phyloP scores from a whole-genome alignment of 2,797 vertebrate genomes.

The Psittacula derbiana region DNA sequence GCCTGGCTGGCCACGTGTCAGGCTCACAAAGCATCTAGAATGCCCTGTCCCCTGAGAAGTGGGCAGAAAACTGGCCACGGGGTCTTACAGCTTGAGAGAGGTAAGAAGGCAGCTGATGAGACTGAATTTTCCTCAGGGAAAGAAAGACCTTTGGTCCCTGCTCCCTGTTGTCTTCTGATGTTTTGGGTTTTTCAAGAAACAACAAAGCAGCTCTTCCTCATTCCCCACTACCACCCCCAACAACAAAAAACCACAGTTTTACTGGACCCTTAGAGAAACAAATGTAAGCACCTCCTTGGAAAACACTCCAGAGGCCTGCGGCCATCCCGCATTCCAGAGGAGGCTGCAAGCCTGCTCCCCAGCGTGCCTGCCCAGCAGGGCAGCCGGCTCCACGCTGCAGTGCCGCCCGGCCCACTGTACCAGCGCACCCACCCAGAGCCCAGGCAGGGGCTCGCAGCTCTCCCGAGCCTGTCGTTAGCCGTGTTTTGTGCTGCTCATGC shows the following conservation, averaged over 20 bases:
- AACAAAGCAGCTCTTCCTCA: neutral
- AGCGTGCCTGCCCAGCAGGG: slow-evolving; percentile 22
- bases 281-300: slow-evolving; percentile 33
- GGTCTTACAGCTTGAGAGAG: neutral
- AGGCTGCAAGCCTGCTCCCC: slow-evolving; percentile 1
- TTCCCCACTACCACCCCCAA: neutral
- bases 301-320: slow-evolving; percentile 43
- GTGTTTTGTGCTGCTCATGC: neutral
- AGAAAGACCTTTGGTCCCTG: neutral
- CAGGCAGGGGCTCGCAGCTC: rapidly evolving
- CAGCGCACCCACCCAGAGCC: neutral
- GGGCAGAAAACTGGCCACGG: neutral
- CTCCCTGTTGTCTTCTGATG: neutral
- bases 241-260: neutral
- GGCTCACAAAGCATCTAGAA: neutral
- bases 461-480: neutral
- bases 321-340: slow-evolving; percentile 64
- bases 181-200: neutral
- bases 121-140: neutral
- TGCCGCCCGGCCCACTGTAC: neutral
- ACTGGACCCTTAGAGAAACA: slow-evolving; percentile 20
- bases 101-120: neutral
- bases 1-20: neutral
- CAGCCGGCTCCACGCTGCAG: neutral
- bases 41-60: neutral